Base-by-base conservation (phyloP, 1,140 invertebrate genomes). In the Pararge aegeria region DNA sequence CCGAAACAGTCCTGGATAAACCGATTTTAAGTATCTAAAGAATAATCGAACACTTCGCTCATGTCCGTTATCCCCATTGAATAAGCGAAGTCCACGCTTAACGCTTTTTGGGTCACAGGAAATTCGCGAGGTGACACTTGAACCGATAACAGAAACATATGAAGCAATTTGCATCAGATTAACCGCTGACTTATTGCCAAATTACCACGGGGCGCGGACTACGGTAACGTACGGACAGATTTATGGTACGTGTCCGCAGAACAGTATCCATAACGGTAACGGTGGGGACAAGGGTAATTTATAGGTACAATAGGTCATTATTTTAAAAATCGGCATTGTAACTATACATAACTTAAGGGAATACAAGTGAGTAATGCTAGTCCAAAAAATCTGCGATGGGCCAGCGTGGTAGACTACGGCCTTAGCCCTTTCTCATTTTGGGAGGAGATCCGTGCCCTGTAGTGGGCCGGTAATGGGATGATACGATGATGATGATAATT, bases 121-220 rank as follows among this genome's bases (percentile, higher is more conserved):
- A 60, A 52, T 40, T 58, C 44, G 29, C 46, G 44, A 46, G 53
- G 37, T 50, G 58, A 66, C 64, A 66, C 58, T 51, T 54, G 21
- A 59, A 51, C 49, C 51, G 61, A 56, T 60, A 61, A 60, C 56
- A 50, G 55, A 64, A 60, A 73, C 48, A 57, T 53, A 61, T 54
- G 61, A 66, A 54, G 69, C 68, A 78, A 73, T 78, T 71, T 69
- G 66, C 72, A 75, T 75, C 64, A 59, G 70, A 71, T 73, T 73
- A 66, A 68, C 48, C 54, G 53, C 55, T 70, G 68, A 71, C 61
- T 67, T 66, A 68, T 66, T 71, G 63, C 68, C 61, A 63, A 67
- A 65, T 61, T 69, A 57, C 54, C 13, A 19, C 12, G 7, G 37
- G 46, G 30, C 49, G n/a, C 46, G 1, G 20, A 5, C n/a, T n/a